Base-by-base conservation (phyloP, 2,113 vertebrate genomes). In the Oncorhynchus clarkii region DNA sequence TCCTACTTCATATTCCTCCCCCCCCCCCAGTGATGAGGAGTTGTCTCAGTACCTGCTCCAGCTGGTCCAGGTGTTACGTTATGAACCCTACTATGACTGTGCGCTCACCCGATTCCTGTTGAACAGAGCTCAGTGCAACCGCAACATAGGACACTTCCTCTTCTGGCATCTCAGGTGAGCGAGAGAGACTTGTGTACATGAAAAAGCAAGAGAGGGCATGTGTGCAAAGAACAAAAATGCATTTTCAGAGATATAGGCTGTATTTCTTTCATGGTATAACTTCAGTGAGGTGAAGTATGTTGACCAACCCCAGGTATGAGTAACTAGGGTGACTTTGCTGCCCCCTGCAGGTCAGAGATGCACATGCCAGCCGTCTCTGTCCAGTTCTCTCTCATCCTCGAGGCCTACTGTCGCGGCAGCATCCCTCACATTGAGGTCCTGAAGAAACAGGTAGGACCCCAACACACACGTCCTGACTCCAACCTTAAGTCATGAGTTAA, bases 131-230 rank as follows among this genome's bases (percentile, higher is more conserved):
- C 95, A 98, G 0, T 90, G 88, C 67, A 99, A 97, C 26, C 95
- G 98, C 80, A 95, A 95, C 82, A 99, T 99, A 78, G 97, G 98
- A 71, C 98, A 99, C 86, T 97, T 99, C 93, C 92, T 99, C 34
- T 99, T 99, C 91, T 99, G 98, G 98, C 96, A 99, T 80, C 92
- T 99, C 65, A 95, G 98, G 98, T 96, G 87, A 86, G 95, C 93
- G 26, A 27, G 24, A 70, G 51, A 11, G 27, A 16, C 29, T 9
- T 45, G 39, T 12, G 39, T 12, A 45, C 9, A 45, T 45, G 39
- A 45, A 45, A 45, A 11, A 45, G 39, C 39, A 45, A 11, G 9
- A 45, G 9, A 45, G 39, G 3, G 39, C 9, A 45, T 45, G 39
- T 45, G 9, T 45, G 39, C 9, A 45, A 45, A 45, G 39, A 45